Percentiles rank a stretch among this genome's conserved stretches.
These are phyloP conservation scores for Hecatera dysodea DNA, from an alignment of 2,888 invertebrate species.

Conservation along the genomic window DNA sequence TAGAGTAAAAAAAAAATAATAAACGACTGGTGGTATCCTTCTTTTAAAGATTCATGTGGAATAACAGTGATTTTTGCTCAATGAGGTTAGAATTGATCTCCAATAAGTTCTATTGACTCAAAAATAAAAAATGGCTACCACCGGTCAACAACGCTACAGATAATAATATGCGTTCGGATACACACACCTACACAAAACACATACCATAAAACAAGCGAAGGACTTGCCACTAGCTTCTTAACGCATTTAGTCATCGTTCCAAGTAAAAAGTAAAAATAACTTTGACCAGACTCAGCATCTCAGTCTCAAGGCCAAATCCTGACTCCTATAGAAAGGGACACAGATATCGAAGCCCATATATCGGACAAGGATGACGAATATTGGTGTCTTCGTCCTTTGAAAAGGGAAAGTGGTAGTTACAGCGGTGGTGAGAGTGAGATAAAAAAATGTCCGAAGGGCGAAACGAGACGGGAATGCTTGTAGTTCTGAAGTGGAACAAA, in stretches of 20 bases:
- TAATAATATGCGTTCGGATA: conserved; percentile 65
- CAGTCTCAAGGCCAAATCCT: conserved; percentile 90
- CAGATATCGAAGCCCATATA: conserved; percentile 54
- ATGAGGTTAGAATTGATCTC: neutral
- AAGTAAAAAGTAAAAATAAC: conserved; percentile 90
- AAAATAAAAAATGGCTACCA: conserved; percentile 64
- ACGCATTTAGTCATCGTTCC: conserved; percentile 89
- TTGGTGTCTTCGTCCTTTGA: conserved; percentile 89
- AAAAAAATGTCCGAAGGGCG: conserved; percentile 87
- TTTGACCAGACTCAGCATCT: conserved; percentile 86
- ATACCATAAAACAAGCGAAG: conserved; percentile 69
- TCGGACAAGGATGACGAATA: conserved; percentile 69
- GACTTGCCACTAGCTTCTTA: conserved; percentile 78
- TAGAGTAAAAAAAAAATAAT: conserved; percentile 7
- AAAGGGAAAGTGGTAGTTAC: conserved; percentile 90
- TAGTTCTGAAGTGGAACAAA: conserved; percentile 65
- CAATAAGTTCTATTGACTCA: conserved; percentile 29
- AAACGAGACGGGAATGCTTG: conserved; percentile 73
- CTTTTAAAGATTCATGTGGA: neutral
- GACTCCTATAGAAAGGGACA: conserved; percentile 77
- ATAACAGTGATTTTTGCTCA: neutral
- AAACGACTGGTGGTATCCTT: neutral
- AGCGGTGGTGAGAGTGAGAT: conserved; percentile 89
- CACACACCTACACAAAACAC: conserved; percentile 68
- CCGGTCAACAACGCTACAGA: conserved; percentile 64